Conservation (phyloP, 1,140 invertebrate species). For the Charaxes varanes region DNA sequence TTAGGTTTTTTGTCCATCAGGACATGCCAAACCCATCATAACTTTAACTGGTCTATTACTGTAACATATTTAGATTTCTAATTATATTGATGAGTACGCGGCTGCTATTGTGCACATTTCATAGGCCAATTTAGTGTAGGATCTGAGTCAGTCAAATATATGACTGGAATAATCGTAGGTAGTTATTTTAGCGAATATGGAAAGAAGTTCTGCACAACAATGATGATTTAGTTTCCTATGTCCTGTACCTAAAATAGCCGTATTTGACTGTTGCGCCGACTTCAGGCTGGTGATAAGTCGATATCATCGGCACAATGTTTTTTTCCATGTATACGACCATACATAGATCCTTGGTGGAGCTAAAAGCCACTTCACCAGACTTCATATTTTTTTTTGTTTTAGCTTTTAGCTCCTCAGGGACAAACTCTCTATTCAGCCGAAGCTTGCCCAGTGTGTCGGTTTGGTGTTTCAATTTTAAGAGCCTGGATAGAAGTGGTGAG, state of each 20-base stretch:
- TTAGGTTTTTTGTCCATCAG: no score
- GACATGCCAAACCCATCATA: no score
- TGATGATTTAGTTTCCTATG: no score
- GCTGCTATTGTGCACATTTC: no score
- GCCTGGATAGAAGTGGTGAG: constrained; percentile 16
- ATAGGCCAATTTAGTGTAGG: no score
- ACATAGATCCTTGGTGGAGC: constrained; percentile 17
- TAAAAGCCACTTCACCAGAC: constrained; percentile 13
- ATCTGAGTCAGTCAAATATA: no score
- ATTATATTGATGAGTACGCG: no score
- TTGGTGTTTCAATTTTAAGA: constrained; percentile 13
- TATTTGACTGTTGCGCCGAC: constrained; percentile 5
- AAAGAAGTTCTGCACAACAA: constrained; percentile 5
- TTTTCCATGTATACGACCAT: constrained; percentile 19
- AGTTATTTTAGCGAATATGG: no score
- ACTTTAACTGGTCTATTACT: no score
- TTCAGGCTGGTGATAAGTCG: constrained; percentile 1
- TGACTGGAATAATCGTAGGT: no score
- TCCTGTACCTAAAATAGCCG: constrained; percentile 4
- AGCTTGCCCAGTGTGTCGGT: constrained; percentile 21
- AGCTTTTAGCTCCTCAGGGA: background rate
- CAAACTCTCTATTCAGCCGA: background rate
- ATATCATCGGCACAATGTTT: constrained; percentile 2
- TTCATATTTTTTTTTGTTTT: constrained; percentile 17
- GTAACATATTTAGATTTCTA: no score